Percentiles rank a stretch among this genome's conserved stretches.
Evolutionary conservation across 2,113 vertebrate genomes (phyloP).

Genomic region (Toxotes jaculatrix): DNA sequence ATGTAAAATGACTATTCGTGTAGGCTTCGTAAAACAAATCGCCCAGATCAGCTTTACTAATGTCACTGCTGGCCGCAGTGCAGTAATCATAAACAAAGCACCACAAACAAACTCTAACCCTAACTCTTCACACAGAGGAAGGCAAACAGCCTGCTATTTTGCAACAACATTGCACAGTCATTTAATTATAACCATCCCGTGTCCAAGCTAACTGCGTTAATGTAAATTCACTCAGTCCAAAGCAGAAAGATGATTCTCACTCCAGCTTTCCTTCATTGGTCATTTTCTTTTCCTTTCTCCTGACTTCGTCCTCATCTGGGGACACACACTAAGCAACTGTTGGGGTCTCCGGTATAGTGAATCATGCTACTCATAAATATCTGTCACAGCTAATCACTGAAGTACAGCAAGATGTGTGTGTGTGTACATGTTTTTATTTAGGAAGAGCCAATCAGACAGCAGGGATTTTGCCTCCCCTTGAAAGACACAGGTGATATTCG

Average conservation of each 20-base stretch:
- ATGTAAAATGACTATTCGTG: not conserved
- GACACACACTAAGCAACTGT: not conserved
- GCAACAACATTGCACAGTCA: slow-evolving; percentile 22
- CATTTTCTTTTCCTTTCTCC: not conserved
- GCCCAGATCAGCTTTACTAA: not conserved
- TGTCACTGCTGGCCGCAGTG: not conserved
- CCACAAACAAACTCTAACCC: slow-evolving; percentile 7
- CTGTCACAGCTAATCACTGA: slow-evolving; percentile 26
- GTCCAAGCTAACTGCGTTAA: slow-evolving; percentile 41
- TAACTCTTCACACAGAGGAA: not conserved
- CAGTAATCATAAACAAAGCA: slow-evolving; percentile 16
- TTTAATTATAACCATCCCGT: slow-evolving; percentile 35
- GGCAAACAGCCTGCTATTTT: not conserved
- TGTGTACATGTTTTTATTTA: slow-evolving; percentile 27
- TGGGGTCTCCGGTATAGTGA: not conserved
- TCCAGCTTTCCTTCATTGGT: not conserved
- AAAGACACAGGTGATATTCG: slow-evolving; percentile 34
- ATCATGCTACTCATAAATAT: slow-evolving; percentile 32
- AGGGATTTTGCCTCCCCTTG: slow-evolving; percentile 15
- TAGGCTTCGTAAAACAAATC: slow-evolving; percentile 11
- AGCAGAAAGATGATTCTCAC: not conserved
- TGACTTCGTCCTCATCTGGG: not conserved
- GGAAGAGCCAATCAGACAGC: slow-evolving; percentile 30
- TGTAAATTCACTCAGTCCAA: slow-evolving; percentile 32
- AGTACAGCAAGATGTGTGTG: not conserved